phyloP scores from a whole-genome alignment of 1,140 invertebrate species.

The Apis dorsata region DNA sequence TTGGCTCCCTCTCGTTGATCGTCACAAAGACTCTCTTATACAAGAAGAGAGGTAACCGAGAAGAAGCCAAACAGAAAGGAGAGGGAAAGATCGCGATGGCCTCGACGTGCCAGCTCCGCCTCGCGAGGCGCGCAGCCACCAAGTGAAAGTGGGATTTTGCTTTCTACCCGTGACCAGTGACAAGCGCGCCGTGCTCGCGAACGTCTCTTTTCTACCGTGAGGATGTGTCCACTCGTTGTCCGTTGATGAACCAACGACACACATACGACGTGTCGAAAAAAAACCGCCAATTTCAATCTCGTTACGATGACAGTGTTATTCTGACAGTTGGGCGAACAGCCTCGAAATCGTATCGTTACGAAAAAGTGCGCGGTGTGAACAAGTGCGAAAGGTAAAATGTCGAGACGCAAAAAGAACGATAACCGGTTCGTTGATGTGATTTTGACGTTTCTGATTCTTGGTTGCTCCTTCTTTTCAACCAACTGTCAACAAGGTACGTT shows the following conservation, averaged over 20 bases:
- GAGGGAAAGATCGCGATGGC: slow-evolving; percentile 69
- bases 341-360: slow-evolving; percentile 4
- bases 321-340: slow-evolving; percentile 15
- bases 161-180: slow-evolving; percentile 77
- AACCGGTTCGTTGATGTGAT: not conserved
- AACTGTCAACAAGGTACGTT: slow-evolving; percentile 37
- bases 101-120: slow-evolving; percentile 75
- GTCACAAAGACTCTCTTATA: slow-evolving; percentile 17
- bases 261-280: not conserved
- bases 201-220: slow-evolving; percentile 44
- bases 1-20: slow-evolving; percentile 5
- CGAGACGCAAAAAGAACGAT: slow-evolving; percentile 2
- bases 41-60: not conserved
- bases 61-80: slow-evolving; percentile 30
- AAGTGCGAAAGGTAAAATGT: slow-evolving; percentile 1
- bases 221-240: slow-evolving; percentile 17
- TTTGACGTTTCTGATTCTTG: slow-evolving; percentile 13
- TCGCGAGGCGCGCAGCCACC: slow-evolving; percentile 63
- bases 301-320: slow-evolving; percentile 26
- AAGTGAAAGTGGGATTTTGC: slow-evolving; percentile 79
- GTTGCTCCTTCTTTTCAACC: not conserved
- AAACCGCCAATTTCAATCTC: not conserved
- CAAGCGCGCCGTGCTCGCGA: slow-evolving; percentile 68
- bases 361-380: slow-evolving; percentile 16
- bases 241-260: not conserved